Conservation (phyloP, 2,113 vertebrate genomes). For the Petroica traversi region DNA sequence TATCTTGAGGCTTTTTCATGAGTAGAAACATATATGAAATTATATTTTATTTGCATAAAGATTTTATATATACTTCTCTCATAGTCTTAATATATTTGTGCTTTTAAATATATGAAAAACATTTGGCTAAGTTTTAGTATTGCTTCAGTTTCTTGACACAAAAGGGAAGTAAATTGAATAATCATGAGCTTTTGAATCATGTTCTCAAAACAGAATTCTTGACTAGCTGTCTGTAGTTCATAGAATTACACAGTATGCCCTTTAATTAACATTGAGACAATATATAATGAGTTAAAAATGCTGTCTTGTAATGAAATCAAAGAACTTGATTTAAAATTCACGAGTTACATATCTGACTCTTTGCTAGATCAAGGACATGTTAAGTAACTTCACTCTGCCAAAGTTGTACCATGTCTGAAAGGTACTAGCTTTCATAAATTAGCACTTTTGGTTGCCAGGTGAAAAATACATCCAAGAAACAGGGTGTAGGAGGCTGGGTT, state of each 20-base stretch:
- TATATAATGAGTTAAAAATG: not conserved
- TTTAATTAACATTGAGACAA: slow-evolving; percentile 27
- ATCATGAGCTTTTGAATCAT: not conserved
- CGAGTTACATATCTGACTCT: accelerated
- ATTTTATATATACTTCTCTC: not conserved
- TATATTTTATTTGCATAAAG: slow-evolving; percentile 21
- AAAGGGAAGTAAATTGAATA: slow-evolving; percentile 15
- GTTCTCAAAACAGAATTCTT: not conserved
- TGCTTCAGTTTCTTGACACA: not conserved
- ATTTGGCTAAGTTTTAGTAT: not conserved
- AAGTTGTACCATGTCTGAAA: not conserved
- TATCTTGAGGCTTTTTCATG: not conserved
- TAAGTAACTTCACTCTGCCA: not conserved
- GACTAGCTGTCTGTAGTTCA: not conserved
- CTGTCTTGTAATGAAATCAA: slow-evolving; percentile 9
- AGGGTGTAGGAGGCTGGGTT: not conserved
- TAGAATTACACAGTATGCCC: not conserved
- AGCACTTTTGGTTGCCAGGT: not conserved
- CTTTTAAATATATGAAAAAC: not conserved
- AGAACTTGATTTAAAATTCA: not conserved
- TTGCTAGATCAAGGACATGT: not conserved
- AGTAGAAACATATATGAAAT: not conserved
- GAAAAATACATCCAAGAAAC: not conserved
- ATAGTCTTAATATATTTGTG: not conserved
- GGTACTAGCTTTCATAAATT: not conserved